Percentiles rank a stretch among this genome's conserved stretches.
These are phyloP conservation scores for Cyprinus carpio DNA, from an alignment of 2,113 vertebrate species.

Conservation along the genomic window DNA sequence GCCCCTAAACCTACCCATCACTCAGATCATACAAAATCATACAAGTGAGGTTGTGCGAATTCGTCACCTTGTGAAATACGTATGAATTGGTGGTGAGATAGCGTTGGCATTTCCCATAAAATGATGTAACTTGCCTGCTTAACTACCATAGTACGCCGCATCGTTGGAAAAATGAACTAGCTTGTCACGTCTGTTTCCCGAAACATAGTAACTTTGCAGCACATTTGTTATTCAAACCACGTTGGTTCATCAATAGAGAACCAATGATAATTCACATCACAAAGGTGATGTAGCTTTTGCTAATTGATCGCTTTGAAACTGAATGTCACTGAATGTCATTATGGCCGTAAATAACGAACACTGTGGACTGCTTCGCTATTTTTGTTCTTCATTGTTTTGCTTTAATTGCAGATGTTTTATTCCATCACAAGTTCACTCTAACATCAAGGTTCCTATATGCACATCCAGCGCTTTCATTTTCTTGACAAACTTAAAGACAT, in stretches of 20 bases:
- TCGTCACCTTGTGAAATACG: no score
- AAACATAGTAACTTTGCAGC: not conserved
- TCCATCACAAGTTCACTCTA: not conserved
- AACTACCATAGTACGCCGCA: not conserved
- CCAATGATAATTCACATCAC: not conserved
- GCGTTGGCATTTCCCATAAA: no score
- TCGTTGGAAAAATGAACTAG: not conserved
- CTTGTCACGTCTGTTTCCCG: not conserved
- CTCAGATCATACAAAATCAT: no score
- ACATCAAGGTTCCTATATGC: no score
- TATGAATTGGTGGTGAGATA: no score
- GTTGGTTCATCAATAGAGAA: not conserved
- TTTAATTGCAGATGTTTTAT: not conserved
- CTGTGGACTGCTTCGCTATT: not conserved
- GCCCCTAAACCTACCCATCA: no score
- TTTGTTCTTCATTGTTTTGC: not conserved
- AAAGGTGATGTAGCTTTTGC: not conserved
- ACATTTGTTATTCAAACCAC: not conserved
- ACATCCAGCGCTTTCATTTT: no score
- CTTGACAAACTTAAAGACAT: not conserved
- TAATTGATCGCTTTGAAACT: no score
- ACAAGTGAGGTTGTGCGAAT: no score
- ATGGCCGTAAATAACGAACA: not conserved
- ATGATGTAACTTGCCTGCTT: not conserved
- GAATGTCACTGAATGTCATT: no score